phyloP scores from a whole-genome alignment of 2,888 invertebrate species.

The Nemurella pictetii region DNA sequence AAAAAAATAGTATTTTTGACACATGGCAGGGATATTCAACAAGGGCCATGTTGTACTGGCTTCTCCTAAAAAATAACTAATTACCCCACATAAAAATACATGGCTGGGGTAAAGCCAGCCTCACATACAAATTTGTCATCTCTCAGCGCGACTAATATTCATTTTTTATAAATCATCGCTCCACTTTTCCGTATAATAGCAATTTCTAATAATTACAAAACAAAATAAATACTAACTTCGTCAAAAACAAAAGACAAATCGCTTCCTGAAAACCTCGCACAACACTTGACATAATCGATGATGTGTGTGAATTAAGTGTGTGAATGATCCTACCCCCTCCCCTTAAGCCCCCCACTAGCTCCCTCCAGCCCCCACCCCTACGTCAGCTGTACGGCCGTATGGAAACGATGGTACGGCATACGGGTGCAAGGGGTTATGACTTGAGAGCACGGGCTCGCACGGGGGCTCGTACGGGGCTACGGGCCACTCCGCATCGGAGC shows the following conservation, averaged over 20 bases:
- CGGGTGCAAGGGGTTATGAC: no score
- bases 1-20: neutral
- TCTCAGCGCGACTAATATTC: neutral
- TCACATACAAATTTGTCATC: neutral
- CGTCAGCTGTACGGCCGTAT: neutral
- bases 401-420: neutral
- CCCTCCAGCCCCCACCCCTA: neutral
- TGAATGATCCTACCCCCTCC: neutral
- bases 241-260: neutral
- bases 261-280: neutral
- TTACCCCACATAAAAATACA: neutral
- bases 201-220: no score
- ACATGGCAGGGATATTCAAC: neutral
- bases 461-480: no score
- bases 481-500: neutral
- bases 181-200: no score
- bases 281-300: neutral
- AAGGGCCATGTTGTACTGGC: neutral
- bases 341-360: neutral
- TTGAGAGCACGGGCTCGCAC: no score
- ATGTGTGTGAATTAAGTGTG: neutral
- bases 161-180: no score
- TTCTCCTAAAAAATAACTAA: no score
- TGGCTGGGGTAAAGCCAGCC: neutral
- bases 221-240: no score